phyloP scores from a whole-genome alignment of 1,140 invertebrate genomes.

The Augochlora pura region DNA sequence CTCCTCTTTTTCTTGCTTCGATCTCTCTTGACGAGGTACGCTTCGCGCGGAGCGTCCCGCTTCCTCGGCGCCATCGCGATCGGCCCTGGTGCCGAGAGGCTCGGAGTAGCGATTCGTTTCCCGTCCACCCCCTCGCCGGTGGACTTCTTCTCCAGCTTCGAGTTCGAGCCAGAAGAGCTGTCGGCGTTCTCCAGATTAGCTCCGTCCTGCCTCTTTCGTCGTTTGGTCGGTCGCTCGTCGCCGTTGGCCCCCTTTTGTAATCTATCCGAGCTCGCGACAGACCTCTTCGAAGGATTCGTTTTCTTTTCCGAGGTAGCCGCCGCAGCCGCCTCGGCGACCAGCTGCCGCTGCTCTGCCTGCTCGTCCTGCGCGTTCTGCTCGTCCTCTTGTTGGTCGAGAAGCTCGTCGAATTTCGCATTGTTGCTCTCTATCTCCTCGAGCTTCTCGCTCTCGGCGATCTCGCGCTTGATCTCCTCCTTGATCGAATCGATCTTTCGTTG shows the following conservation, averaged over 20 bases:
- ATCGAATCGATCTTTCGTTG: conserved; percentile 66
- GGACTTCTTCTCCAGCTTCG: conserved; percentile 6
- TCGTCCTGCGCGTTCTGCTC: conserved; percentile 13
- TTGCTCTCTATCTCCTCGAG: conserved; percentile 61
- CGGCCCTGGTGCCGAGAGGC: too few species aligned
- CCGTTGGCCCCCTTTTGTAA: neutral
- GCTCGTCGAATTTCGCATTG: conserved; percentile 60
- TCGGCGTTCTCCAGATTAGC: neutral
- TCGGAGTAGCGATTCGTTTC: conserved; percentile 1
- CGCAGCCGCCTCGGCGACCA: neutral
- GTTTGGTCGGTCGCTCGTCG: conserved; percentile 1
- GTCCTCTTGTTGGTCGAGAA: conserved; percentile 34
- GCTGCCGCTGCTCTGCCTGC: conserved; percentile 9
- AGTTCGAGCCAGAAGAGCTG: neutral
- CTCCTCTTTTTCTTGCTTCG: conserved; percentile 14
- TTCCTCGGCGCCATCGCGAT: conserved; percentile 11
- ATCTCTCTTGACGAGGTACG: conserved; percentile 29
- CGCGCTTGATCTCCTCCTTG: conserved; percentile 66
- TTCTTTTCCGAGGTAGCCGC: neutral
- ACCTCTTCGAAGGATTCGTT: conserved; percentile 16
- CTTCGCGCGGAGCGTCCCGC: conserved; percentile 20
- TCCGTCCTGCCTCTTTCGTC: conserved; percentile 26
- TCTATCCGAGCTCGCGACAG: neutral
- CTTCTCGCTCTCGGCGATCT: conserved; percentile 57
- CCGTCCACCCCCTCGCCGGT: neutral